Base-by-base conservation (phyloP, 1,140 invertebrate species). In the Papilio machaon region DNA sequence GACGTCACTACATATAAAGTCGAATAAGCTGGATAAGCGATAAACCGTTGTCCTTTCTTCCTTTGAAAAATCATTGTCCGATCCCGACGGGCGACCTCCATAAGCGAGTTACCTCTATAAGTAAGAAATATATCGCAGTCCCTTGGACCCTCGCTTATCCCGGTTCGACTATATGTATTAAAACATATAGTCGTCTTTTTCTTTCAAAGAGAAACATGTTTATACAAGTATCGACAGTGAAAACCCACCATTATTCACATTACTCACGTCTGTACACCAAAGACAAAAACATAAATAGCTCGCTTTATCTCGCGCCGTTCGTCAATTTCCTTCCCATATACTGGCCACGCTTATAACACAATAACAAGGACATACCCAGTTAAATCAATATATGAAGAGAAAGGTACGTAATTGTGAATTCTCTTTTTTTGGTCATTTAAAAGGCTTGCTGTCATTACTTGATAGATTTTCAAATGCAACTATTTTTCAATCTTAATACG, bases 261-360 rank as follows among this genome's bases (percentile, higher is more conserved):
- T 78, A 60, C 54, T 43, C 54, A 35, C 74, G 74, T 2, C 76
- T 46, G 38, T n/a, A 52, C 38, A 79, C 13, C 17, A 67, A 58
- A 38, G 76, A 23, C 54, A 64, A 67, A 67, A 79, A 64, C 58
- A 43, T 79, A 79, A 79, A 79, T 79, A 79, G 35, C 77, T 67
- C 38, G 38, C 6, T 30, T 79, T 46, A 60, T 60, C 52, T 64
- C 64, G 23, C 9, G 38, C 54, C 54, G 77, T 67, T 38, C 38
- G 64, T 67, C 30, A 10, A 23, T 64, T 64, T 67, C 64, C 64
- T 67, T 67, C 64, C 64, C 64, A 67, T 67, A 23, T 38, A 67
- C 64, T 67, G 64, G 2, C 64, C 64, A 67, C 30, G 64, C 30
- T 67, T 67, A 35, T 38, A 67, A 11, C 23, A 67, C 64, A 67